Conservation (phyloP, 2,888 invertebrate genomes). For the Clunio marinus region DNA sequence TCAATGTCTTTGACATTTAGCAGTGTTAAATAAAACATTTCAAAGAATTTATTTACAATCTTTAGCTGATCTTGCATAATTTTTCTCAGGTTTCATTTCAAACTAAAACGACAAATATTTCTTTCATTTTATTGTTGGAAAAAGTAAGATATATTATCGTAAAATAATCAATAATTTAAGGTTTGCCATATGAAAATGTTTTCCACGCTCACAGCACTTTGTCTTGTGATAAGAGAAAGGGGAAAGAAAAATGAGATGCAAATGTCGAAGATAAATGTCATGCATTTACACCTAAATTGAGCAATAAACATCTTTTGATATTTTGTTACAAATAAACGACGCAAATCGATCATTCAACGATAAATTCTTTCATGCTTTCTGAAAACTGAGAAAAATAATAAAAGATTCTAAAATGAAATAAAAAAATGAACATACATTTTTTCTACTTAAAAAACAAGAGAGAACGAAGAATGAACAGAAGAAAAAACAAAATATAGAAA, state of each 20-base stretch:
- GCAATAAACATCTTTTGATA: no score
- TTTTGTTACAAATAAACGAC: background rate
- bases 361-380: background rate
- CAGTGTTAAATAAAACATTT: background rate
- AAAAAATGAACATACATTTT: no score
- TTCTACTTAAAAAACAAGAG: no score
- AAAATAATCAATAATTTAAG: slow-evolving; percentile 10
- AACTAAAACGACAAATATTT: no score
- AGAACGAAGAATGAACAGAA: no score
- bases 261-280: background rate
- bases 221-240: background rate
- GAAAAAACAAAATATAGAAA: background rate
- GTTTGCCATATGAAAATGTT: background rate
- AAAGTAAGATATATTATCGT: no score
- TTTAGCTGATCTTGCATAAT: background rate
- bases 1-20: background rate
- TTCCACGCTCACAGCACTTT: no score
- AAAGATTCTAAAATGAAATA: background rate
- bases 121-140: no score
- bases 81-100: background rate
- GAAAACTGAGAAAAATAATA: background rate
- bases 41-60: no score
- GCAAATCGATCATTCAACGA: background rate
- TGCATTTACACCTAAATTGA: background rate
- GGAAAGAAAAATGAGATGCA: slow-evolving; percentile 10